Evolutionary conservation across 2,797 vertebrate genomes (phyloP), one percentile per base, ranked within the genome.

Genomic region (Fundulus diaphanus): DNA sequence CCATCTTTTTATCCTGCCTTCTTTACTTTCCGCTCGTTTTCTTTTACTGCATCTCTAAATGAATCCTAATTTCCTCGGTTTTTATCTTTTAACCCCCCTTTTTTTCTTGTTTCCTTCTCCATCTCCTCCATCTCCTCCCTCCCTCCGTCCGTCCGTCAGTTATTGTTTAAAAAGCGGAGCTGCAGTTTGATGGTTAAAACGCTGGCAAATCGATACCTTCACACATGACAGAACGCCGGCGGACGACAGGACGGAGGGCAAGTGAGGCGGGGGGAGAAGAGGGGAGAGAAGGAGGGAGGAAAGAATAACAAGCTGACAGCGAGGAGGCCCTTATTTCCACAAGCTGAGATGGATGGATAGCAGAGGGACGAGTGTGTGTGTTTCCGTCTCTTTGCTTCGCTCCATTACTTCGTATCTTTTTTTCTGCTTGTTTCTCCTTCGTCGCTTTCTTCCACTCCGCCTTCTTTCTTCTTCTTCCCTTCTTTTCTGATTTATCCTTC

Each of bases 171-270:
- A 95, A 94, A 95, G 90, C 89, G 91, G 81, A 91, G 92, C 94
- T 92, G 91, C 92, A 90, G 93, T 93, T 94, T 96, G 94, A 95
- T 92, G 90, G 90, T 94, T 95, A 96, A 95, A 96, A 96, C 87
- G 87, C 86, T 95, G 95, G 93, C 92, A 96, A 96, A 96, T 93
- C 91, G 95, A 90, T 94, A 96, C 93, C 87, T 95, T 95, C 93
- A 95, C 91, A 93, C 90, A 96, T 92, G 87, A 96, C 92, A 94
- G 93, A 94, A 80, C 79, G 89, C 92, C 88, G 75, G 86, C 81
- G 40, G 86, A 79, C 70, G 88, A 83, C 74, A 79, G 81, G 89
- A 85, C 24, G 68, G 67, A 56, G 87, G 84, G 81, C 44, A 73
- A 87, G 84, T 8, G 74, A 83, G 89, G 79, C 35, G 59, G 69